Percentiles rank a stretch among this genome's conserved stretches.
These are phyloP conservation scores for Lacerta bilineata DNA, from an alignment of 2,797 vertebrate species.

Conservation along the genomic window DNA sequence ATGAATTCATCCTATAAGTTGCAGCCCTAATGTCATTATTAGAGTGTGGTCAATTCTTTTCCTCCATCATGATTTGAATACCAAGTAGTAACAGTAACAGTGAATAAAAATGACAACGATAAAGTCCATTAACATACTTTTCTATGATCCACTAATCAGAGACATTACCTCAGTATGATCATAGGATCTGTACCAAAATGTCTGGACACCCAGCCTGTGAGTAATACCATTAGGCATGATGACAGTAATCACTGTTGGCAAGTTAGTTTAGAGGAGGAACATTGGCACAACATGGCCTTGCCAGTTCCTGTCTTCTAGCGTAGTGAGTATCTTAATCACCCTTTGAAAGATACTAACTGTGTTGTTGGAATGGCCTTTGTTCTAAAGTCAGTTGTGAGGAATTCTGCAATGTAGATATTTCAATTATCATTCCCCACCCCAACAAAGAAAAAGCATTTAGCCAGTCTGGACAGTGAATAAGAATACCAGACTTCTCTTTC, in stretches of 20 bases:
- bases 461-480: conserved; percentile 52
- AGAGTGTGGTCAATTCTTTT: neutral
- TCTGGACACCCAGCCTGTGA: conserved; percentile 10
- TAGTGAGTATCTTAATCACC: neutral
- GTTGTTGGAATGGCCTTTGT: conserved; percentile 7
- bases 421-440: neutral
- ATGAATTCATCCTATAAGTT: neutral
- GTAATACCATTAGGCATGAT: neutral
- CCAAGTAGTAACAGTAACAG: conserved; percentile 1
- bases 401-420: neutral
- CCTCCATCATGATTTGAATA: conserved; percentile 44
- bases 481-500: conserved; percentile 34
- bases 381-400: neutral
- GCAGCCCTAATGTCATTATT: neutral
- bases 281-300: conserved; percentile 18
- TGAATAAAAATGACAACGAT: neutral
- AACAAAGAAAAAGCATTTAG: conserved; percentile 31
- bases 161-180: neutral
- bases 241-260: neutral
- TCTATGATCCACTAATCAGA: neutral
- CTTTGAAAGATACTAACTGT: neutral
- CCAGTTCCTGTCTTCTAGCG: neutral
- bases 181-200: neutral
- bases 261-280: neutral
- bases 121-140: conserved; percentile 12